phyloP scores from a whole-genome alignment of 1,140 invertebrate genomes.

The Drosophila pectinifera region DNA sequence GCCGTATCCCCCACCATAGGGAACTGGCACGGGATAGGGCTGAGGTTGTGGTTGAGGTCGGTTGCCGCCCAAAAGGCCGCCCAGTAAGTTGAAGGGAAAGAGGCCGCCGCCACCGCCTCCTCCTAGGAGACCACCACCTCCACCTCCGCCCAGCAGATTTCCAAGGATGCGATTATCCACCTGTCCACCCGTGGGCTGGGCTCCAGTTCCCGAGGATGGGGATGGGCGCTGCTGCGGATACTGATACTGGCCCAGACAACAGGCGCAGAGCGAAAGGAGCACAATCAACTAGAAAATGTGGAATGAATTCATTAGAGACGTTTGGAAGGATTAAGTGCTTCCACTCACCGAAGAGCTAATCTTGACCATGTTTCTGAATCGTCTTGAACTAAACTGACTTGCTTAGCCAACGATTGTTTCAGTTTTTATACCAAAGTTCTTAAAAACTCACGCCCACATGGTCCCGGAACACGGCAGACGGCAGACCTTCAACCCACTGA shows the following conservation, averaged over 20 bases:
- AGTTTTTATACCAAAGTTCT: conserved; percentile 64
- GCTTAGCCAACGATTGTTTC: conserved; percentile 15
- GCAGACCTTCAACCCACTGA: conserved; percentile 64
- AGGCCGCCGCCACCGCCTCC: conserved; percentile 49
- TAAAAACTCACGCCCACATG: conserved; percentile 55
- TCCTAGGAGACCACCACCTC: conserved; percentile 45
- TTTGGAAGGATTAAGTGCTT: not conserved
- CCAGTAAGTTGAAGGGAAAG: conserved; percentile 44
- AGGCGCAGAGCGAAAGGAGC: conserved; percentile 47
- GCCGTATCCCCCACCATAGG: conserved; percentile 45
- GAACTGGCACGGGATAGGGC: conserved; percentile 30
- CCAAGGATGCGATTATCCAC: conserved; percentile 68
- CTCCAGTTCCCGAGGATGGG: conserved; percentile 7
- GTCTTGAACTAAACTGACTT: conserved; percentile 65
- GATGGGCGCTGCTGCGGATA: conserved; percentile 54
- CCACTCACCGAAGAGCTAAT: conserved; percentile 57
- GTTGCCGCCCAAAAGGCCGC: conserved; percentile 60
- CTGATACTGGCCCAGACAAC: conserved; percentile 59
- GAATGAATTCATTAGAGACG: not conserved
- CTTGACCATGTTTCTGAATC: conserved; percentile 53
- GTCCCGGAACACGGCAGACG: conserved; percentile 57
- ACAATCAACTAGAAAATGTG: conserved; percentile 38
- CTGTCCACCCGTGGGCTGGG: conserved; percentile 23
- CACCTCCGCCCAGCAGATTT: conserved; percentile 49
- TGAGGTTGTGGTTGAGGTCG: conserved; percentile 26